A percentile compares a stretch with the other conserved stretches of the same genome.
Conservation (phyloP, 2,888 invertebrate species). For the Troides helena region DNA sequence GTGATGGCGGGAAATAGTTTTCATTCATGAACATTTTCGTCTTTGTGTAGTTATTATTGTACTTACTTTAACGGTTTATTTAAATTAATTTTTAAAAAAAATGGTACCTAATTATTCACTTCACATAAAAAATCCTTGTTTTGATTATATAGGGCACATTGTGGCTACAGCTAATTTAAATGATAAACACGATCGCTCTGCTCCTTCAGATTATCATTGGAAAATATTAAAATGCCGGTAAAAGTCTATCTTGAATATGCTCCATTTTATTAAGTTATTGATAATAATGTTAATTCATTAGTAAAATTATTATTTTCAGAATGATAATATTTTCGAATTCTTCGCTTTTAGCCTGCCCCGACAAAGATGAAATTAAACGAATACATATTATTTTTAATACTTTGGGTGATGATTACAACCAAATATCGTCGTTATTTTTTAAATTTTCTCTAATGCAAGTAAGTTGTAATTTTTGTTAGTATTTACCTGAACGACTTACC, state of each 20-base stretch:
- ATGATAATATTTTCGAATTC: constrained; percentile 73
- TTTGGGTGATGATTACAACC: constrained; percentile 61
- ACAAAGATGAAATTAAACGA: constrained; percentile 60
- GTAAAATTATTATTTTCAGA: constrained; percentile 41
- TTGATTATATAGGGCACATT: constrained; percentile 56
- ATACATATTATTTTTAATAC: constrained; percentile 67
- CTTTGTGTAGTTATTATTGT: background rate
- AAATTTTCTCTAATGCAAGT: constrained; percentile 66
- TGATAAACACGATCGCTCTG: constrained; percentile 71
- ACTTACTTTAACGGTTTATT: background rate
- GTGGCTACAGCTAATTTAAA: constrained; percentile 58
- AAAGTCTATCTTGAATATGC: background rate
- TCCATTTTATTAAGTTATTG: background rate
- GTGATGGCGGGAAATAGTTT: too few relatives aligned
- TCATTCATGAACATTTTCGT: background rate
- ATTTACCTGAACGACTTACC: constrained; percentile 12
- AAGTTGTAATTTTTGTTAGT: constrained; percentile 35
- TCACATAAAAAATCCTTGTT: constrained; percentile 65
- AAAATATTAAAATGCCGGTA: constrained; percentile 74
- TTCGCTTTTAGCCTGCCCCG: constrained; percentile 65
- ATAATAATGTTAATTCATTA: background rate
- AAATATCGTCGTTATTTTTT: constrained; percentile 57
- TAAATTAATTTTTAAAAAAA: constrained; percentile 21
- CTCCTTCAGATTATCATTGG: constrained; percentile 73
- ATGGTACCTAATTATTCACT: constrained; percentile 45